Evolutionary conservation across 1,140 invertebrate species (phyloP), one percentile per base, ranked within the genome.

Genomic region (Venustaconcha ellipsiformis): DNA sequence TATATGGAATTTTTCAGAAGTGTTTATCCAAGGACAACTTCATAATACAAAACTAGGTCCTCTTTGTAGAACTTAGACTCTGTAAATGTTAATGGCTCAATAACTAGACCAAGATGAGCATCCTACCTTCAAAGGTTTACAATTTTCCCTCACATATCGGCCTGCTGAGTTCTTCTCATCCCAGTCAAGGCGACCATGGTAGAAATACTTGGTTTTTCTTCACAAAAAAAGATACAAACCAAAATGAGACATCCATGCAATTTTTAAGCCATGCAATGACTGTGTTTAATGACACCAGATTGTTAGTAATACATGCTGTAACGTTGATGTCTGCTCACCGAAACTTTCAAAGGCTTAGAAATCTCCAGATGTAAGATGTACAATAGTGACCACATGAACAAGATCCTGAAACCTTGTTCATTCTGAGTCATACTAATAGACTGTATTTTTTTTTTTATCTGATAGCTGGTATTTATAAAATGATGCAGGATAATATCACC

Each of bases 41-140:
- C 37, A 48, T 8, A 11, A 48, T 8, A 11, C 6, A 48, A 48
- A 48, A 48, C 37, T 48, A 11, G 37, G 37, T 48, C 11, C 11
- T 6, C 37, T 48, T 48, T 48, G 6, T 48, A 48, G 4, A 48
- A 48, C 3, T 48, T 48, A 48, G 6, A 48, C 37, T 48, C 37
- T 1, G 5, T 8, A 8, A 48, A 48, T 48, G 37, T 48, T 48
- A 48, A 48, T 8, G 37, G 37, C 37, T 48, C 37, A 48, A 6
- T 48, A 48, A 48, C 37, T 48, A 48, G 37, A 48, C 37, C 17
- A 60, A 64, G 57, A 55, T 57, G 55, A 30, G 59, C 23, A 58
- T 15, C 93, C 94, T 92, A 97, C 96, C 90, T 94, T 91, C 78
- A 99, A 91, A 64, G 96, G 97, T 92, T 98, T 99, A 92, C 98